These are phyloP conservation scores for Drosophila kikkawai DNA, from an alignment of 1,140 invertebrate species.

Conservation along the genomic window DNA sequence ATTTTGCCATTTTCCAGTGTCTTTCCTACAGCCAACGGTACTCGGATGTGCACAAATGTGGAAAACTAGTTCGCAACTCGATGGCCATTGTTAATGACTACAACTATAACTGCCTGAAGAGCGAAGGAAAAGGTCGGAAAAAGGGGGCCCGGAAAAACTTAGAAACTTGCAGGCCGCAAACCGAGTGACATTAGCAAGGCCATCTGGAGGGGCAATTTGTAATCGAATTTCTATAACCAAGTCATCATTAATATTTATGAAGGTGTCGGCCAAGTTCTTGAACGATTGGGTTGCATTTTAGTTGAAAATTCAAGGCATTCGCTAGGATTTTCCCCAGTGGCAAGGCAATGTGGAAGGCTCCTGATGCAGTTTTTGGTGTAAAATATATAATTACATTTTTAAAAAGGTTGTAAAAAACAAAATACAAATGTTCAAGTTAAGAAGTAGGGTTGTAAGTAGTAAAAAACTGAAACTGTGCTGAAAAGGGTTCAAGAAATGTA, in stretches of 20 bases:
- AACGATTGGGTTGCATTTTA: background rate
- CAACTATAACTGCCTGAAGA: slow-evolving; percentile 1
- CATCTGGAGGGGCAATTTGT: slow-evolving; percentile 36
- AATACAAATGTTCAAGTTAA: too few species aligned
- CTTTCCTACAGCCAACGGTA: slow-evolving; percentile 14
- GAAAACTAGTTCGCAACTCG: slow-evolving; percentile 35
- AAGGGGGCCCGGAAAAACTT: background rate
- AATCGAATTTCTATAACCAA: slow-evolving; percentile 37
- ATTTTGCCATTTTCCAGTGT: slow-evolving; percentile 4
- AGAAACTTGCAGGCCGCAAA: slow-evolving; percentile 2
- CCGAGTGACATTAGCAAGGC: slow-evolving; percentile 36
- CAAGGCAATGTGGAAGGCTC: slow-evolving; percentile 1
- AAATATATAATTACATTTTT: too few species aligned
- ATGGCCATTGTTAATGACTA: slow-evolving; percentile 35
- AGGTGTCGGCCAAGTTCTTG: slow-evolving; percentile 4
- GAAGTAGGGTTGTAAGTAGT: background rate
- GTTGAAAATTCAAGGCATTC: slow-evolving; percentile 8
- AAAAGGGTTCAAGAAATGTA: background rate
- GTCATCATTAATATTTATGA: slow-evolving; percentile 38
- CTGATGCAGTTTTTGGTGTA: slow-evolving; percentile 5
- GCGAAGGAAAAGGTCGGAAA: background rate
- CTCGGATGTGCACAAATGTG: slow-evolving; percentile 11
- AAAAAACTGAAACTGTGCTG: background rate
- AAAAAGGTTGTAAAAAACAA: background rate
- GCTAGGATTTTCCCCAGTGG: background rate